Conservation (phyloP, 2,113 vertebrate genomes). For the Urocolius indicus region DNA sequence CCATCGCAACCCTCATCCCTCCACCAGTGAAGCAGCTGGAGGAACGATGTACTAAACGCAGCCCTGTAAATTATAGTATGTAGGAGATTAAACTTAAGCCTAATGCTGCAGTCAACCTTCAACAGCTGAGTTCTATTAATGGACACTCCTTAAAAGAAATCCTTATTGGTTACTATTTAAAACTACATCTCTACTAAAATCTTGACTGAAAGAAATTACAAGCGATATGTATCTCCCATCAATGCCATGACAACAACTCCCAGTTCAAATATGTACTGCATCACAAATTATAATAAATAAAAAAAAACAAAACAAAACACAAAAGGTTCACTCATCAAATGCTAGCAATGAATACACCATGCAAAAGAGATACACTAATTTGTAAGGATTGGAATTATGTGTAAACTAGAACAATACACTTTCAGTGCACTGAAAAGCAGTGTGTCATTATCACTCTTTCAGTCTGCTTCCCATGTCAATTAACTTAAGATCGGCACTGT, state of each 20-base stretch:
- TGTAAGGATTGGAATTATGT: not conserved
- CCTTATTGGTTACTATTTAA: constrained; percentile 76
- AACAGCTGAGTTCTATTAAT: constrained; percentile 80
- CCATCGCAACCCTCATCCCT: constrained; percentile 43
- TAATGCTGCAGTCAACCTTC: constrained; percentile 73
- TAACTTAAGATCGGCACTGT: not conserved
- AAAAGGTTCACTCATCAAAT: not conserved
- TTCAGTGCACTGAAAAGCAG: not conserved
- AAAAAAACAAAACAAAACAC: not conserved
- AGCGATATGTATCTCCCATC: not conserved
- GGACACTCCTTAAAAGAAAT: constrained; percentile 68
- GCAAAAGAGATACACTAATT: not conserved
- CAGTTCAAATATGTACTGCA: not conserved
- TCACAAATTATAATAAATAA: not conserved
- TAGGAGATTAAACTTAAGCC: constrained; percentile 79
- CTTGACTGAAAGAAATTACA: constrained; percentile 65
- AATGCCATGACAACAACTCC: not conserved
- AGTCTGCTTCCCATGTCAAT: not conserved
- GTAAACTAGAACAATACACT: not conserved
- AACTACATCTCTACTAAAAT: constrained; percentile 72
- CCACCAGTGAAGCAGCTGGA: constrained; percentile 35
- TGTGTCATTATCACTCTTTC: not conserved
- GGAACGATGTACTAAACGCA: constrained; percentile 14
- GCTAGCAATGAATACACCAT: not conserved
- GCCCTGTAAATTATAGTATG: constrained; percentile 70